Conservation (phyloP, 2,113 vertebrate species). For the Daboia siamensis region DNA sequence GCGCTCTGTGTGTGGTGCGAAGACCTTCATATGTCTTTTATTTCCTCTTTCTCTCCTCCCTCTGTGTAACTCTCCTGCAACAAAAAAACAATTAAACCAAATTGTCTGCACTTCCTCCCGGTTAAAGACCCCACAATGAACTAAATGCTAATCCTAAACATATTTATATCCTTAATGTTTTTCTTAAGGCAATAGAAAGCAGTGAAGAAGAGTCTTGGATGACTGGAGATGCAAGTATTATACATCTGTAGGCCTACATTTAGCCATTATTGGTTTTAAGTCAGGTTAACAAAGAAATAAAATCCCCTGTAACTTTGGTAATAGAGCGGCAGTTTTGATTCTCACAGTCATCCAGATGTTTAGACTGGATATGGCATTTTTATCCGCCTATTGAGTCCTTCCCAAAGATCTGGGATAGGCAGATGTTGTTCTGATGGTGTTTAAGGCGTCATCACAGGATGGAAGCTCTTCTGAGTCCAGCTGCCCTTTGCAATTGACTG, state of each 20-base stretch:
- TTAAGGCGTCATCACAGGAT: background rate
- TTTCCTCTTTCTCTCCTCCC: background rate
- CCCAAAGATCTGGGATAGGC: background rate
- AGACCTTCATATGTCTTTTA: slow-evolving; percentile 3
- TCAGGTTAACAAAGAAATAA: background rate
- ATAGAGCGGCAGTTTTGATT: background rate
- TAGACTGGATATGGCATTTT: background rate
- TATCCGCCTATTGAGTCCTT: background rate
- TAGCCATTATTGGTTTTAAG: background rate
- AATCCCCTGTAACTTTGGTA: background rate
- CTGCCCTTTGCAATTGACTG: background rate
- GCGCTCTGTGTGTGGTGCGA: slow-evolving; percentile 2
- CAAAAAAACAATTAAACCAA: slow-evolving; percentile 5
- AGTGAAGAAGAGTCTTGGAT: background rate
- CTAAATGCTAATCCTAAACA: slow-evolving; percentile 22
- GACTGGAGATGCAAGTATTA: background rate
- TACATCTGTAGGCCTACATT: background rate
- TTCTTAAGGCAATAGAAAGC: background rate
- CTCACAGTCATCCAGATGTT: background rate
- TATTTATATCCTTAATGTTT: background rate
- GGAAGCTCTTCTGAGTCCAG: background rate
- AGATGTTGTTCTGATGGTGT: background rate
- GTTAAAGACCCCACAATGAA: background rate
- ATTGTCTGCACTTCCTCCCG: slow-evolving; percentile 1
- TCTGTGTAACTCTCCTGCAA: background rate